Evolutionary conservation across 1,140 invertebrate species (phyloP).

Genomic region (Leguminivora glycinivorella): DNA sequence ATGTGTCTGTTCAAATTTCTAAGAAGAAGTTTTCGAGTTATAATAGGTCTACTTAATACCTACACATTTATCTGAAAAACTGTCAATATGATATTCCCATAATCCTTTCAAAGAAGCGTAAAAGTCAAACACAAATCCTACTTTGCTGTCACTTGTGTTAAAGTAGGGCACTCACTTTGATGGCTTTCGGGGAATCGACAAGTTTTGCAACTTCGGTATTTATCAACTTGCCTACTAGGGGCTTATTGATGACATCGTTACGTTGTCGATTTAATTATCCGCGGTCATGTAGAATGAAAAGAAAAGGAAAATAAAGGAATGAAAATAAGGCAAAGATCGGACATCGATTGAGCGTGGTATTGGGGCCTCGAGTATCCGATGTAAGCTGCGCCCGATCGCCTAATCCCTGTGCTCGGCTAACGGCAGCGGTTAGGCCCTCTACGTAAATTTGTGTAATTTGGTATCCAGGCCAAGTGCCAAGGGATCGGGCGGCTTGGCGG

Average conservation of each 20-base stretch:
- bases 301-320: constrained; percentile 14
- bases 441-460: constrained; percentile 77
- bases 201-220: constrained; percentile 73
- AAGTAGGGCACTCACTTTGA: constrained; percentile 72
- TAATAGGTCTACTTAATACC: neutral
- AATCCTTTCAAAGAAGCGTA: constrained; percentile 62
- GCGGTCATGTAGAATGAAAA: constrained; percentile 19
- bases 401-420: constrained; percentile 65
- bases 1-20: neutral
- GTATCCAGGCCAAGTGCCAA: constrained; percentile 76
- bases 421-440: constrained; percentile 66
- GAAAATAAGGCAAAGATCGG: constrained; percentile 43
- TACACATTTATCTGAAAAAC: constrained; percentile 40
- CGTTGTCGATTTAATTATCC: constrained; percentile 26
- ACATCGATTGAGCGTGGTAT: constrained; percentile 67
- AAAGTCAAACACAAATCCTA: constrained; percentile 71
- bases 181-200: constrained; percentile 65
- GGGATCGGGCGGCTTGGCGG: constrained; percentile 67
- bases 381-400: constrained; percentile 63
- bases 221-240: constrained; percentile 74
- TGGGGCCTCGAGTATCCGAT: constrained; percentile 54
- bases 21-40: neutral
- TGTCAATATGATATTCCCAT: constrained; percentile 57
- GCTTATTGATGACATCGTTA: constrained; percentile 46
- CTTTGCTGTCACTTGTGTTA: constrained; percentile 71